A percentile compares a stretch with the other conserved stretches of the same genome.
Evolutionary conservation across 2,888 invertebrate species (phyloP).

Genomic region (Drosophila hamatofila): DNA sequence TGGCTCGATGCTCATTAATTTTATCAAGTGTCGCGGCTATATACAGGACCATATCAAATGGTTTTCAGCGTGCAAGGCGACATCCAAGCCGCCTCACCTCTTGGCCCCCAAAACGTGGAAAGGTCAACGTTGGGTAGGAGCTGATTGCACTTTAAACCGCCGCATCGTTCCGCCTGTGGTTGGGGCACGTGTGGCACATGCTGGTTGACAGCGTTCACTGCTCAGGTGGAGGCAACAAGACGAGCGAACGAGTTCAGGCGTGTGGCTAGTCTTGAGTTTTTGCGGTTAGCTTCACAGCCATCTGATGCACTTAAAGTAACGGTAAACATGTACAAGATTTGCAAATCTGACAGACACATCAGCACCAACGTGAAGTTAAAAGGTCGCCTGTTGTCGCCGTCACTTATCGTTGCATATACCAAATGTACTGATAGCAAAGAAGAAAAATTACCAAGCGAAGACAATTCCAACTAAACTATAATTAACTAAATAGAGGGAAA

Average conservation of each 20-base stretch:
- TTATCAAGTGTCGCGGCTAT: slow-evolving; percentile 59
- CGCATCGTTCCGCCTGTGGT: slow-evolving; percentile 16
- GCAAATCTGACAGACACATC: slow-evolving; percentile 43
- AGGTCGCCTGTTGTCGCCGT: slow-evolving; percentile 21
- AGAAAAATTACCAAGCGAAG: background rate
- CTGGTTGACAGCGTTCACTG: background rate
- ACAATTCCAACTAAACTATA: background rate
- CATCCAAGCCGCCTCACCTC: slow-evolving; percentile 24
- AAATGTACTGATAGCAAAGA: slow-evolving; percentile 5
- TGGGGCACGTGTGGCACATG: slow-evolving; percentile 23
- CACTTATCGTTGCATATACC: slow-evolving; percentile 21
- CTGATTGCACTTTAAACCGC: slow-evolving; percentile 48
- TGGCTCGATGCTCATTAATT: slow-evolving; percentile 66
- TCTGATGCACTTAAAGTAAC: slow-evolving; percentile 54
- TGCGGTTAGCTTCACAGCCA: slow-evolving; percentile 35
- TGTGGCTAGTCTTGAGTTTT: slow-evolving; percentile 19
- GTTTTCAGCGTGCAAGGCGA: slow-evolving; percentile 49
- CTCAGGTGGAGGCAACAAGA: background rate
- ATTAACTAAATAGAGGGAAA: background rate
- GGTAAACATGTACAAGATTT: slow-evolving; percentile 50
- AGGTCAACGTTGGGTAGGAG: slow-evolving; percentile 52
- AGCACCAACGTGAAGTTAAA: slow-evolving; percentile 21
- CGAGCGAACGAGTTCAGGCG: background rate
- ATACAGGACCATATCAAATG: slow-evolving; percentile 67
- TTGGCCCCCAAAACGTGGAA: slow-evolving; percentile 30